phyloP scores from a whole-genome alignment of 2,113 vertebrate species.

The Rana temporaria region DNA sequence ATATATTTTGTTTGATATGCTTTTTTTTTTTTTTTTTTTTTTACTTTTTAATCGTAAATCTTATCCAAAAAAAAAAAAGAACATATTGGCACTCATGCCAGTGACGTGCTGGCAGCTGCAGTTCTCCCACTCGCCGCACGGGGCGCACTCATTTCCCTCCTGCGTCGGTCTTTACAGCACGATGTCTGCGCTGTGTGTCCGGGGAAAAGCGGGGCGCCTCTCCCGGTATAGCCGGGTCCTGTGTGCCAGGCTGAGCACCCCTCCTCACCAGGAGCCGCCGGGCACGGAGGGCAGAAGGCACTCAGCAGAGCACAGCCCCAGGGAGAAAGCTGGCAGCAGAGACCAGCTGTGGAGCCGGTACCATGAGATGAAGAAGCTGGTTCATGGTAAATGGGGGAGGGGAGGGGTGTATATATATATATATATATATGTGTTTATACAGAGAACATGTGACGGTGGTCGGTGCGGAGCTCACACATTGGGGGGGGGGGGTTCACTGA shows the following conservation, averaged over 20 bases:
- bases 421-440: too few species aligned
- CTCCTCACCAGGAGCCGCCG: neutral
- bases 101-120: neutral
- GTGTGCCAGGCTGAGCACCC: conserved; percentile 1
- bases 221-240: neutral
- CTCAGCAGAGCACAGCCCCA: neutral
- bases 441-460: neutral
- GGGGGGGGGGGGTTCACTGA: too few species aligned
- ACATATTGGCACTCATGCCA: neutral
- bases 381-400: conserved; percentile 71
- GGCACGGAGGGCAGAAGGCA: neutral
- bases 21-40: too few species aligned
- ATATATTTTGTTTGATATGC: too few species aligned
- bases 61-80: too few species aligned
- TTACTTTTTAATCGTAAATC: too few species aligned
- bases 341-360: conserved; percentile 78
- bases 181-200: conserved; percentile 6
- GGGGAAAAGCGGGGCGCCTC: neutral
- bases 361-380: conserved; percentile 78
- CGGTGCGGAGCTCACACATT: too few species aligned
- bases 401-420: neutral
- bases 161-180: neutral
- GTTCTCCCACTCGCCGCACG: neutral
- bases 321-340: conserved; percentile 63
- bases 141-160: neutral